These are phyloP conservation scores for Actinernus sp. DNA, from an alignment of 92 coral and sea anemone genomes.

Conservation along the genomic window DNA sequence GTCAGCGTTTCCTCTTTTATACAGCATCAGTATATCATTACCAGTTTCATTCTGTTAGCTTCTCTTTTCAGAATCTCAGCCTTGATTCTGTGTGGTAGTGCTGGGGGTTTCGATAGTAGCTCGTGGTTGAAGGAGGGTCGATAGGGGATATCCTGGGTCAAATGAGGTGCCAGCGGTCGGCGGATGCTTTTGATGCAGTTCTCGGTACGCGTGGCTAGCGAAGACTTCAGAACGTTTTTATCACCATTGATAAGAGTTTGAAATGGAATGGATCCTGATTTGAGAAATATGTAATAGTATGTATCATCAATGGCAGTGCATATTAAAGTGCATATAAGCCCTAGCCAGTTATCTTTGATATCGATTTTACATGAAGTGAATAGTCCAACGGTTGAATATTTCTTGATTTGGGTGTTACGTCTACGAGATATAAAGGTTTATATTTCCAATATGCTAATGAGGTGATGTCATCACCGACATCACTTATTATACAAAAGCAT, in stretches of 20 bases:
- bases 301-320: no score
- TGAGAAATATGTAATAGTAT: not conserved
- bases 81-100: conserved; percentile 54
- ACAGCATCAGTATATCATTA: not conserved
- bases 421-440: no score
- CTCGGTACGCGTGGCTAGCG: conserved; percentile 4
- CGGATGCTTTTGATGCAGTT: conserved; percentile 59
- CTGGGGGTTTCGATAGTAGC: conserved; percentile 35
- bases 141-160: conserved; percentile 23
- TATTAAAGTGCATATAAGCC: no score
- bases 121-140: conserved; percentile 22
- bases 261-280: conserved; percentile 11
- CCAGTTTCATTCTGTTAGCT: conserved; percentile 32
- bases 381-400: no score
- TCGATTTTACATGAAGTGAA: no score
- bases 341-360: no score
- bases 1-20: no score
- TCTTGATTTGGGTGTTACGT: no score
- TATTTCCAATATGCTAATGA: no score
- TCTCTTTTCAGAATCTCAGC: conserved; percentile 51
- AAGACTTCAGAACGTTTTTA: conserved; percentile 7
- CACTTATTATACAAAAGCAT: no score
- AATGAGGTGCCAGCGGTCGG: conserved; percentile 69
- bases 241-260: conserved; percentile 16
- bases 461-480: no score